These are phyloP conservation scores for Eucera pruinosa DNA, from an alignment of 2,888 invertebrate genomes.

Conservation along the genomic window DNA sequence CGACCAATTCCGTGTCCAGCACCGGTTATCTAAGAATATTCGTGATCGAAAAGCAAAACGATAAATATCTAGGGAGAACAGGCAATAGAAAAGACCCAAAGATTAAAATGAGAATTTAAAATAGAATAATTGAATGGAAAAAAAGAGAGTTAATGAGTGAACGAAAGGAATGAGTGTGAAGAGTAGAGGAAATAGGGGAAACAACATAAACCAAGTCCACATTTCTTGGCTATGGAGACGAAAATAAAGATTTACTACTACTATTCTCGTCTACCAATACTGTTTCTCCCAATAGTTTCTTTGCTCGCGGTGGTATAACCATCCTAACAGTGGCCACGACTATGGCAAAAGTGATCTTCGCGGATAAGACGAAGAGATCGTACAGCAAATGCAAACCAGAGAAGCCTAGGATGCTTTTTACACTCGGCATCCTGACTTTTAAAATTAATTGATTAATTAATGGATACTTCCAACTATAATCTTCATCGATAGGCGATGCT, in stretches of 20 bases:
- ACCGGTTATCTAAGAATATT: conserved; percentile 76
- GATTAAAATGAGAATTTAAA: no score
- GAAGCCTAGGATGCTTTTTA: conserved; percentile 23
- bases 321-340: conserved; percentile 77
- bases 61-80: no score
- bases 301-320: conserved; percentile 82
- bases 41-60: no score
- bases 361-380: conserved; percentile 73
- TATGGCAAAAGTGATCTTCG: conserved; percentile 73
- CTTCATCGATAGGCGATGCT: not conserved
- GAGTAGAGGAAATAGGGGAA: no score
- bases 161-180: no score
- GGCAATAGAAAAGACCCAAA: no score
- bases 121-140: no score
- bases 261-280: conserved; percentile 80
- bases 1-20: conserved; percentile 79
- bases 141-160: no score
- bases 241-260: not conserved
- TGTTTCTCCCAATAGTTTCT: conserved; percentile 84
- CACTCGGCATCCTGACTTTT: conserved; percentile 3
- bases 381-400: conserved; percentile 43
- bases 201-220: no score
- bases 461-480: not conserved
- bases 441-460: not conserved
- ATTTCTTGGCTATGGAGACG: no score